phyloP scores from a whole-genome alignment of 37 sponge, comb jelly and placozoan genomes.

The Eunapius fragilis region DNA sequence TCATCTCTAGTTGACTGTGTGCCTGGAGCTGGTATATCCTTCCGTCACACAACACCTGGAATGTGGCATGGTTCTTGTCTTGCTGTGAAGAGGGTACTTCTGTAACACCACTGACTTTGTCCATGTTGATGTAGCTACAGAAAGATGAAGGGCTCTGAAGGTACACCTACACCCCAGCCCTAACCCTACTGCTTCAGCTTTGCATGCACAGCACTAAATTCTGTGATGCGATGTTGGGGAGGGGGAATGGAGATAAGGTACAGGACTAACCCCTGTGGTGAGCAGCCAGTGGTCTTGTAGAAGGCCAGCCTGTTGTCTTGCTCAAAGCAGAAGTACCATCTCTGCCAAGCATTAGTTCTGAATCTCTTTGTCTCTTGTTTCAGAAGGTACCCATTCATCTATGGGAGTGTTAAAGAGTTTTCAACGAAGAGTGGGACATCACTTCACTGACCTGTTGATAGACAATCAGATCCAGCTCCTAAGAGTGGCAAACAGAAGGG shows the following conservation, averaged over 20 bases:
- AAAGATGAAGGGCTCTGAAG: neutral
- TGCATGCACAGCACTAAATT: too few relatives aligned
- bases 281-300: conserved; percentile 72
- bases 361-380: conserved; percentile 73
- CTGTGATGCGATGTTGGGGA: too few relatives aligned
- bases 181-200: too few relatives aligned
- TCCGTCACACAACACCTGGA: conserved; percentile 66
- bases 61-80: conserved; percentile 78
- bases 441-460: neutral
- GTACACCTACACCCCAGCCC: too few relatives aligned
- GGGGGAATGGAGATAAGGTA: neutral
- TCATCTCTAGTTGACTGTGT: conserved; percentile 62
- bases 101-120: conserved; percentile 52
- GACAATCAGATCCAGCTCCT: neutral
- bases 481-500: neutral
- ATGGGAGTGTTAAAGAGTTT: neutral
- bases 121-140: conserved; percentile 72
- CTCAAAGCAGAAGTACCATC: conserved; percentile 78
- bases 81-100: conserved; percentile 46
- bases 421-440: neutral
- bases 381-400: conserved; percentile 71
- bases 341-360: conserved; percentile 62
- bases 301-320: conserved; percentile 67
- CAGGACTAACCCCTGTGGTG: conserved; percentile 72
- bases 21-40: conserved; percentile 75